These are phyloP conservation scores for Proteles cristata DNA, from an alignment of 2,113 vertebrate species.

Conservation along the genomic window DNA sequence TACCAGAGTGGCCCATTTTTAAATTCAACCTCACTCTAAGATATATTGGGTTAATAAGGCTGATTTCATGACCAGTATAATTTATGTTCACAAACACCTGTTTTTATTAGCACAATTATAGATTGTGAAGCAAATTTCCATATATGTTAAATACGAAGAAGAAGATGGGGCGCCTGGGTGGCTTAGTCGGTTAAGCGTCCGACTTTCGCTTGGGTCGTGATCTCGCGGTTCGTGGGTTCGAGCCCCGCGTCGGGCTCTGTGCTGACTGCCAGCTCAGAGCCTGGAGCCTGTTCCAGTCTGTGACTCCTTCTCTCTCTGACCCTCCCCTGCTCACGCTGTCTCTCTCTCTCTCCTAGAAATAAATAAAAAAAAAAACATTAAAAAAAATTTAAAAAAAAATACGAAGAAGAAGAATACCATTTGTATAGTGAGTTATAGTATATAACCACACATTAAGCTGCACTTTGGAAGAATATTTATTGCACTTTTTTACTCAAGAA, in stretches of 20 bases:
- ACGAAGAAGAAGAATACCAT: constrained; percentile 51
- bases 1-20: constrained; percentile 52
- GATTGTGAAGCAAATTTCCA: constrained; percentile 73
- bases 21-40: constrained; percentile 32
- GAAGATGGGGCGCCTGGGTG: too few species aligned
- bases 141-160: constrained; percentile 76
- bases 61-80: constrained; percentile 67
- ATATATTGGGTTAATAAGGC: constrained; percentile 74
- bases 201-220: too few species aligned
- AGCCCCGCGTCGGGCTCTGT: too few species aligned
- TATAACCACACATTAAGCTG: constrained; percentile 28
- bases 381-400: too few species aligned
- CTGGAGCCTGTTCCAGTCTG: too few species aligned
- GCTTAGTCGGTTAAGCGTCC: too few species aligned
- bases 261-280: too few species aligned
- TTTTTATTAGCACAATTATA: constrained; percentile 80
- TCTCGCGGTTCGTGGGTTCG: too few species aligned
- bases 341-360: too few species aligned
- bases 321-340: too few species aligned
- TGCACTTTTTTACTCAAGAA: constrained; percentile 44
- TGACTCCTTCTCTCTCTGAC: too few species aligned
- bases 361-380: too few species aligned
- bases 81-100: constrained; percentile 61
- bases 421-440: constrained; percentile 34
- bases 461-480: constrained; percentile 54